Evolutionary conservation across 2,888 invertebrate species (phyloP).

Genomic region (Eupithecia subumbrata): DNA sequence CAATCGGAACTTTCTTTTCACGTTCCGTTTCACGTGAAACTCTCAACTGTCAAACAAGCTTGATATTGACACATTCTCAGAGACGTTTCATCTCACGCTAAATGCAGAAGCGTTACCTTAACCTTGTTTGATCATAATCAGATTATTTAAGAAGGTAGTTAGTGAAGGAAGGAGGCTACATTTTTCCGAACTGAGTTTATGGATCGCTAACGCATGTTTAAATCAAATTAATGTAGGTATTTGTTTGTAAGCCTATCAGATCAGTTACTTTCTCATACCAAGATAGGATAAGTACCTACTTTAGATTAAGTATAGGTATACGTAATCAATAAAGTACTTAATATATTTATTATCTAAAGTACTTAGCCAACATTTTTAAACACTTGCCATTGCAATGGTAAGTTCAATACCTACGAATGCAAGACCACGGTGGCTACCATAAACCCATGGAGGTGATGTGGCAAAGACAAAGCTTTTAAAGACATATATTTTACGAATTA

Average conservation of each 20-base stretch:
- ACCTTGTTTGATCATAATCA: slow-evolving; percentile 4
- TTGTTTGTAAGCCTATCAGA: neutral
- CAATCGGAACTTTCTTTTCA: slow-evolving; percentile 65
- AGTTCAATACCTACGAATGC: neutral
- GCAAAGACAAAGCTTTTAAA: neutral
- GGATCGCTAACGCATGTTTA: neutral
- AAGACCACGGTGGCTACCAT: neutral
- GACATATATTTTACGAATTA: neutral
- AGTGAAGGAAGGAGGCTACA: neutral
- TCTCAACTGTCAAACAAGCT: slow-evolving; percentile 57
- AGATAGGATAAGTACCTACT: neutral
- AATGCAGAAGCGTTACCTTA: neutral
- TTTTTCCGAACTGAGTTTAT: neutral
- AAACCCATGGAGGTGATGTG: neutral
- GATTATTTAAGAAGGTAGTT: neutral
- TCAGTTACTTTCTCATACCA: neutral
- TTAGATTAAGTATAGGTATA: too few relatives aligned
- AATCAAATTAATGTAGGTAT: neutral
- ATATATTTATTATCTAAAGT: too few relatives aligned
- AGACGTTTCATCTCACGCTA: neutral
- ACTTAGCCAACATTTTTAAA: neutral
- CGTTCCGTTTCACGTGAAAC: slow-evolving; percentile 66
- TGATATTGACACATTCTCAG: slow-evolving; percentile 25
- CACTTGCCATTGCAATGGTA: neutral
- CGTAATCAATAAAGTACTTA: too few relatives aligned